Conservation (phyloP, 2,113 vertebrate genomes). For the Elephas maximus region DNA sequence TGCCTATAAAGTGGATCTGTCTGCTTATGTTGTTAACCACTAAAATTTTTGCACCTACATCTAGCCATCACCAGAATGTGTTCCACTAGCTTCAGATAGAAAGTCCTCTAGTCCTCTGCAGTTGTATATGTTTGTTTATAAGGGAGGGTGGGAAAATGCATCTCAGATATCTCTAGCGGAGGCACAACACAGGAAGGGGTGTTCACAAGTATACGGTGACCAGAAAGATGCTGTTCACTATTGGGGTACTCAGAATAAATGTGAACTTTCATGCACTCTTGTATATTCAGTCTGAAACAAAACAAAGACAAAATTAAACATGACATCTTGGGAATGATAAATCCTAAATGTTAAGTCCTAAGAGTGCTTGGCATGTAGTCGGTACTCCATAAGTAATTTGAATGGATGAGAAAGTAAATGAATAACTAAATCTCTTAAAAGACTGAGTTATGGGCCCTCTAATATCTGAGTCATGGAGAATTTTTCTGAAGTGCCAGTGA, state of each 20-base stretch:
- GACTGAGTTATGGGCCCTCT: neutral
- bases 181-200: neutral
- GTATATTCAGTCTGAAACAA: constrained; percentile 43
- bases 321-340: constrained; percentile 15
- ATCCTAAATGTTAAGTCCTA: neutral
- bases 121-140: neutral
- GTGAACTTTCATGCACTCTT: neutral
- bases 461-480: neutral
- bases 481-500: neutral
- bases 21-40: neutral
- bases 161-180: neutral
- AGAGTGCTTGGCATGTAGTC: neutral
- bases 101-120: neutral
- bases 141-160: neutral
- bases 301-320: constrained; percentile 54
- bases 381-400: constrained; percentile 15
- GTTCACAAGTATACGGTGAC: neutral
- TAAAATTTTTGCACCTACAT: neutral
- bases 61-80: neutral
- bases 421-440: neutral
- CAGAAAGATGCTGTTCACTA: neutral
- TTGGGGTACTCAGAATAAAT: constrained; percentile 28
- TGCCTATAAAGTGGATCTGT: neutral
- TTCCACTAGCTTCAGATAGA: neutral
- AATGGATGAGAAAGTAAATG: neutral